Evolutionary conservation across 1,140 invertebrate genomes (phyloP), one percentile per base, ranked within the genome.

Genomic region (Chironomus striatipennis): DNA sequence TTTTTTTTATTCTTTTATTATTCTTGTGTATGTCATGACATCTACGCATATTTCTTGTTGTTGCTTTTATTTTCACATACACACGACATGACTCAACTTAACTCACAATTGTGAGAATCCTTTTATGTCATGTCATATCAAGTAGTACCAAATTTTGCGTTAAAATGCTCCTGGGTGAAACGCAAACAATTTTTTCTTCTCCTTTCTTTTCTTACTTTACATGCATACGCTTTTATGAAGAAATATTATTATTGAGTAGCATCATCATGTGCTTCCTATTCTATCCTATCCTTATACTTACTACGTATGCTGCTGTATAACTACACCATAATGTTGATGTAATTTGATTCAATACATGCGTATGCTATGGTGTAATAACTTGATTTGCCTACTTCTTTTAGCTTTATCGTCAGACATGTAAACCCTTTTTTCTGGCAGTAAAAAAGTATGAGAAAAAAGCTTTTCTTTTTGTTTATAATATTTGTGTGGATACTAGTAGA

Each of bases 331-430:
- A 57, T 57, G 47, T 57, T n/a, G 65, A 70, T 70, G 65, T 70
- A 70, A 70, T 70, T 70, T 70, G 65, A 70, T 70, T 70, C 20
- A 70, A 70, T 70, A 70, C 65, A 70, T 21, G n/a, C n/a, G 47
- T 57, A 57, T n/a, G 24, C 24, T 1, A 57, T 21, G 65, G n/a
- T 70, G 20, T 70, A 70, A 18, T 20, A 70, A 70, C 65, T 21
- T 70, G 65, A 70, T 70, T 70, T 70, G 65, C 10, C 5, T 18
- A 70, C 20, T 70, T 70, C 9, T 12, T 21, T 70, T 20, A 5
- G 6, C 17, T 21, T 70, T 1, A 34, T 34, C 24, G 24, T 34
- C 24, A 34, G 24, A 34, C 24, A 34, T 2, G 24, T 5, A 34
- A 34, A 34, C 24, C 24, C 24, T 34, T 34, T 34, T 34, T 34